These are phyloP conservation scores for Tetragonisca angustula DNA, from an alignment of 2,888 invertebrate species.

Conservation along the genomic window DNA sequence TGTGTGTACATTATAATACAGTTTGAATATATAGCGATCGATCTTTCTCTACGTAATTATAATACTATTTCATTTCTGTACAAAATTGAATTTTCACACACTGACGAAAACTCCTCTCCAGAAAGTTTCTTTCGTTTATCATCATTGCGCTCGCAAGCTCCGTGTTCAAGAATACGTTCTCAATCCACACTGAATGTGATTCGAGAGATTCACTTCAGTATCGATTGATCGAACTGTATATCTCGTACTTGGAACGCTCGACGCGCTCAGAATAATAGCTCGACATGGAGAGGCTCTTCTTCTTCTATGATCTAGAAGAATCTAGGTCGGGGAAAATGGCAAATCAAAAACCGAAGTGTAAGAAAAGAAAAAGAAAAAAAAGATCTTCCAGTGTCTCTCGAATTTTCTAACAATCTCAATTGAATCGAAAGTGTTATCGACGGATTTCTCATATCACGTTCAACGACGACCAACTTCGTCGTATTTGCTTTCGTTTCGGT, in stretches of 20 bases:
- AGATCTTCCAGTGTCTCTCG: background rate
- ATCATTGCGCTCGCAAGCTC: slow-evolving; percentile 53
- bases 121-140: slow-evolving; percentile 36
- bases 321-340: background rate
- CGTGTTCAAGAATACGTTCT: slow-evolving; percentile 16
- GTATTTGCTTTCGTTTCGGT: too few species aligned
- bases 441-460: too few species aligned
- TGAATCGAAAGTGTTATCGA: slow-evolving; percentile 1
- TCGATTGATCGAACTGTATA: background rate
- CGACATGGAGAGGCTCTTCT: background rate
- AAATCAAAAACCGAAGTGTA: background rate
- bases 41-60: background rate
- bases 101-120: slow-evolving; percentile 10
- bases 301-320: background rate
- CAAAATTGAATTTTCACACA: too few species aligned
- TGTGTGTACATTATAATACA: background rate
- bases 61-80: background rate
- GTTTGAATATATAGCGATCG: background rate
- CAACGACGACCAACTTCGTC: slow-evolving; percentile 18
- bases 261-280: slow-evolving; percentile 55
- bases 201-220: slow-evolving; percentile 5
- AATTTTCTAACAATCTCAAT: background rate
- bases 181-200: background rate
- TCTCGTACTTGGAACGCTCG: slow-evolving; percentile 34
- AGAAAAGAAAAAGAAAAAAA: background rate